Base-by-base conservation (phyloP, 2,888 invertebrate genomes). In the Dorcus hopei region DNA sequence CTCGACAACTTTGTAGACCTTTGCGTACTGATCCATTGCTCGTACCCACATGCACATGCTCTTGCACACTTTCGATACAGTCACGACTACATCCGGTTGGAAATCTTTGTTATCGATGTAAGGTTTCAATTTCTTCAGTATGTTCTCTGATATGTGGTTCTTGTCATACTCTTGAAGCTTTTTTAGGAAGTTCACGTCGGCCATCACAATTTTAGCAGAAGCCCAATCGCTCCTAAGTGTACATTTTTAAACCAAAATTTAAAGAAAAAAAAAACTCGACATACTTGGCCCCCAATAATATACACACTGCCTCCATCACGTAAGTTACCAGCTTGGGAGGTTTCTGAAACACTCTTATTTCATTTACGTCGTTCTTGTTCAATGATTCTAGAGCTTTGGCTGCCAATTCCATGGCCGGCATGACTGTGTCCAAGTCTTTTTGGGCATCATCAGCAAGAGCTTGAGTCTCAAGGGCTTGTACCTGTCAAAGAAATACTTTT, bases 41-140 rank as follows among this genome's bases (percentile, higher is more conserved):
- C 90, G 84, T 6, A 95, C 95, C 96, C 96, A 96, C 76, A 95
- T 84, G 67, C 95, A 94, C 80, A 96, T 87, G 7, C 94, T 95
- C 67, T 88, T 89, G 72, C 95, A 94, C 0, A 94, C 95, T 84
- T 91, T 87, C 3, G 90, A 91, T 5, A 90, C 93, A 74, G 89
- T 93, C 33, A 89, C 91, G 1, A 96, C 91, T 67, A 85, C 83
- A 52, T 89, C 91, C 0, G 95, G 94, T 9, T 87, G 83, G 72
- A 96, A 96, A 70, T 94, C 92, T 54, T 92, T 91, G 76, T 95
- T 88, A 0, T 87, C 88, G 1, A 95, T 85, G 72, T 95, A 96
- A 1, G 82, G 82, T 76, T 92, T 93, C 7, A 96, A 79, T 75
- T 93, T 93, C 68, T 88, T 89, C 11, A 94, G 75, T 2, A 83